These are phyloP conservation scores for Sebastes trivittatus DNA, from an alignment of 2,797 vertebrate species.

Conservation along the genomic window DNA sequence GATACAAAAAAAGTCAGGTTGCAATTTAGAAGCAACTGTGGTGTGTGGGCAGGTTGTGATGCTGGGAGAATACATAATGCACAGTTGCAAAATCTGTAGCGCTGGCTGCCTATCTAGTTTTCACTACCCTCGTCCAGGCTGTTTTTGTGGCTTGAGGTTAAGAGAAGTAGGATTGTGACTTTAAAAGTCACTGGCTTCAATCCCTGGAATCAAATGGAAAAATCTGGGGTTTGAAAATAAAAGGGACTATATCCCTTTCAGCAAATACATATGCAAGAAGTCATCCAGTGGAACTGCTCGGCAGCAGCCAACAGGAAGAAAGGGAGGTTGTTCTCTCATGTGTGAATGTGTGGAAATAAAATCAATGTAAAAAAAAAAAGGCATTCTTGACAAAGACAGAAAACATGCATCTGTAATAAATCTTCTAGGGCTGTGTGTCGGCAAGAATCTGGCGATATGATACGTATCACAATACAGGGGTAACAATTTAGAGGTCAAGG, in stretches of 20 bases:
- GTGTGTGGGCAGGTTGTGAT: not conserved
- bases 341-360: constrained; percentile 3
- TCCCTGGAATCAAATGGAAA: not conserved
- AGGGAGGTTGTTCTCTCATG: not conserved
- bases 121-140: not conserved
- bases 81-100: not conserved
- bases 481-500: too few species aligned
- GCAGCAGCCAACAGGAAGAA: not conserved
- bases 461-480: too few species aligned
- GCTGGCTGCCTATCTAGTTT: not conserved
- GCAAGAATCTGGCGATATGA: too few species aligned
- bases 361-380: not conserved
- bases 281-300: not conserved
- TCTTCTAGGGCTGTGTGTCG: too few species aligned
- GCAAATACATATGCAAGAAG: constrained; percentile 20
- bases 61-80: not conserved
- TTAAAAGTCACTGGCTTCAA: not conserved
- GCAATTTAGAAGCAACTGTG: not conserved
- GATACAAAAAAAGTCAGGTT: not conserved
- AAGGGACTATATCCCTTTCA: constrained; percentile 5
- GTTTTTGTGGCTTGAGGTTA: not conserved
- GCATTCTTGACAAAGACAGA: not conserved
- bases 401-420: not conserved
- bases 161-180: not conserved
- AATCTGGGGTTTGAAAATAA: not conserved